phyloP scores from a whole-genome alignment of 2,888 invertebrate species.

The Calephelis perditalis region DNA sequence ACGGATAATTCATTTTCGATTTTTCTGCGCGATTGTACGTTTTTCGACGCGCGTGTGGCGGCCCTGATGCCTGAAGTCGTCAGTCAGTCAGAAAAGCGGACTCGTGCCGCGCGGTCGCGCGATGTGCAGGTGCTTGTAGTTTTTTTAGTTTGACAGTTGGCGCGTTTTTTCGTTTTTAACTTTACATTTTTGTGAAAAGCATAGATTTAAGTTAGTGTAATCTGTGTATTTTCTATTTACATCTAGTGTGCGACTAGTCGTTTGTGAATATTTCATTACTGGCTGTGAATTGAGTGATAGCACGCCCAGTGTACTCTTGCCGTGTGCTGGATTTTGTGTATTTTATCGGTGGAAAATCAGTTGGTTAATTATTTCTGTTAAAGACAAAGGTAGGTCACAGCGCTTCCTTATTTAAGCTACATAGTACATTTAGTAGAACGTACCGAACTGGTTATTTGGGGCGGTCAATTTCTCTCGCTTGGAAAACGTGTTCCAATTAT shows the following conservation, averaged over 20 bases:
- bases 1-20: constrained; percentile 38
- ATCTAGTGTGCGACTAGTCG: constrained; percentile 66
- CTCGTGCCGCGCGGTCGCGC: constrained; percentile 72
- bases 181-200: constrained; percentile 53
- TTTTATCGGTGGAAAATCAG: constrained; percentile 58
- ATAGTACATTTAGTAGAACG: constrained; percentile 18
- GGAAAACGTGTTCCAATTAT: constrained; percentile 62
- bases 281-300: constrained; percentile 69
- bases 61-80: constrained; percentile 13
- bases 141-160: constrained; percentile 77
- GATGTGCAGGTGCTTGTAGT: constrained; percentile 75
- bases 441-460: constrained; percentile 40
- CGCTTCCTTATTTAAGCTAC: constrained; percentile 27
- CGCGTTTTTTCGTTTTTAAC: constrained; percentile 67
- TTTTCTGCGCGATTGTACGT: constrained; percentile 25
- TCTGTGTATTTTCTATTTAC: constrained; percentile 72
- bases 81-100: constrained; percentile 68
- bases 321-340: constrained; percentile 70
- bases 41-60: constrained; percentile 13
- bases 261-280: constrained; percentile 64
- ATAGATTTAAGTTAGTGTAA: constrained; percentile 75
- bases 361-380: constrained; percentile 47
- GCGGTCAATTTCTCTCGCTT: constrained; percentile 49
- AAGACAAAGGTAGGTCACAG: constrained; percentile 53
- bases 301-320: constrained; percentile 63